Base-by-base conservation (phyloP, 2,888 invertebrate species). In the Chymomyza fuscimana region DNA sequence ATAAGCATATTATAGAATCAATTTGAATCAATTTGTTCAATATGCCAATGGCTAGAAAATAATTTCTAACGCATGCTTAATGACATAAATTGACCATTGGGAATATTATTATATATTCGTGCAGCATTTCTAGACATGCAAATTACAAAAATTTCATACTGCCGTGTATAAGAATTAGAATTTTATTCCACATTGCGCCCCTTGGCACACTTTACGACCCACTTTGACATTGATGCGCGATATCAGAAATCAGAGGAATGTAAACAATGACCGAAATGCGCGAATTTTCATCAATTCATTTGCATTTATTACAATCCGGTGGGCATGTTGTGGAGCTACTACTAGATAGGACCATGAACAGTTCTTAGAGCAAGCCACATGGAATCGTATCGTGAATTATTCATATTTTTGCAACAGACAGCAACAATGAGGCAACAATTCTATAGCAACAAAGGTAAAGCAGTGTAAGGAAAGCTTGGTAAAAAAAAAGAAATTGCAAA, bases 281-380 rank as follows among this genome's bases (percentile, higher is more conserved):
- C 81, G 78, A 81, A 78, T 80, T 82, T 85, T 74, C 78, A 70
- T 76, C 74, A 80, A 86, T 80, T 86, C 80, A 84, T 83, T 83
- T 83, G 81, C 81, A 81, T 83, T 82, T 78, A 77, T 80, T 82
- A 82, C 73, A 58, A 62, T 61, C 58, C 29, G 29, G 56, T 16
- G 16, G 19, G 15, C 19, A 25, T 46, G 51, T 12, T 46, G 40
- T 4, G 40, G 40, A 46, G 40, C 40, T 46, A 46, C 40, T 46
- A 32, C 32, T 32, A 32, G 32, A 32, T 7, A 46, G 40, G 67
- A 56, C 61, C 15, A 25, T 16, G 22, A 12, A n/a, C 16, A 40
- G 32, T 71, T 72, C 61, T n/a, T 54, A 54, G 51, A 22, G 40
- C 40, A 32, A 15, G 16, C 36, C 54, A 32, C 64, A 69, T 69